phyloP scores from a whole-genome alignment of 2,888 invertebrate species.

The Euclidia mi region DNA sequence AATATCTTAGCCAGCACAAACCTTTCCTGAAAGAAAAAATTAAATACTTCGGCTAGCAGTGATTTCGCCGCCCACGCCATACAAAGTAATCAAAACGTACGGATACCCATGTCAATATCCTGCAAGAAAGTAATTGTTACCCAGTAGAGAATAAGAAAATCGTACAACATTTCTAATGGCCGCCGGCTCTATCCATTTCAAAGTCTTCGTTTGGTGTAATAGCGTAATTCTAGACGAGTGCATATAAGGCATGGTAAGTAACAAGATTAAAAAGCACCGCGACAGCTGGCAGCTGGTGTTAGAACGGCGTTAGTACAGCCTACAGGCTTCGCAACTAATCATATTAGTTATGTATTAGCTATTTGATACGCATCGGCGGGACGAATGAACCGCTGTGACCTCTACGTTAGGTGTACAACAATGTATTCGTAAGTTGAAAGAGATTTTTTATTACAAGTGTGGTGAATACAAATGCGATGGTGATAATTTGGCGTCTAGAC shows the following conservation, averaged over 20 bases:
- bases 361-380: conserved; percentile 34
- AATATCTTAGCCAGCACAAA: too few relatives aligned
- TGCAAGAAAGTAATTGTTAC: too few relatives aligned
- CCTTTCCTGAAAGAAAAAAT: too few relatives aligned
- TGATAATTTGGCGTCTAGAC: too few relatives aligned
- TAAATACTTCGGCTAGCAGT: too few relatives aligned
- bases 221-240: conserved; percentile 85
- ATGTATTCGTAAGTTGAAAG: too few relatives aligned
- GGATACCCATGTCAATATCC: too few relatives aligned
- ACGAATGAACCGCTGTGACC: conserved; percentile 23
- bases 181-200: conserved; percentile 28
- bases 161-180: not conserved
- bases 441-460: too few relatives aligned
- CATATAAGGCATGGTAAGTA: conserved; percentile 85
- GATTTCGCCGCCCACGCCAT: too few relatives aligned
- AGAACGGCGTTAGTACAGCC: conserved; percentile 79
- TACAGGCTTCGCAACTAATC: conserved; percentile 54
- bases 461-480: too few relatives aligned
- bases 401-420: conserved; percentile 2
- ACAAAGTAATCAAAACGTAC: too few relatives aligned
- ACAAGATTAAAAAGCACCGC: conserved; percentile 86
- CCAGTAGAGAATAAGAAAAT: not conserved
- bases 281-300: conserved; percentile 84
- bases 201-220: conserved; percentile 73
- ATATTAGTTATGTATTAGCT: conserved; percentile 32